Conservation (phyloP, 2,113 vertebrate genomes). For the Percopsis transmontana region DNA sequence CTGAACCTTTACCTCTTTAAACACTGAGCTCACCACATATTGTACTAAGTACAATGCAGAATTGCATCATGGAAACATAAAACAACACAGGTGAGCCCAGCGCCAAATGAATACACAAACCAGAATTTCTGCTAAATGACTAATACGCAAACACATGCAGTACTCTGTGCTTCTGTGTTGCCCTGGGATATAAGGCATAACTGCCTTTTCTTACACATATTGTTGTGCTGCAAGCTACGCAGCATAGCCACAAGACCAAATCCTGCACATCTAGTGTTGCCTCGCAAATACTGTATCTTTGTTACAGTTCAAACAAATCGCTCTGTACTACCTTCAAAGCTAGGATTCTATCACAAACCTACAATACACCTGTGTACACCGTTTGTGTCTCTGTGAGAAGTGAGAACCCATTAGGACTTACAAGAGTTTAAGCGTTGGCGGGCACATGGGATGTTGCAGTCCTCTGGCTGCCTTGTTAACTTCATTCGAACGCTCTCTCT, state of each 20-base stretch:
- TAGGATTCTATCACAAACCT: too few species aligned
- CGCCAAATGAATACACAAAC: slow-evolving; percentile 29
- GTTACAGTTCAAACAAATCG: too few species aligned
- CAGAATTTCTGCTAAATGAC: slow-evolving; percentile 33
- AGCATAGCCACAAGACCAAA: not conserved
- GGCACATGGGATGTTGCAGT: not conserved
- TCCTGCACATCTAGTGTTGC: not conserved
- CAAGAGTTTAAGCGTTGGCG: not conserved
- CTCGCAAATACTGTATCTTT: too few species aligned
- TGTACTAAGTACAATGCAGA: too few species aligned
- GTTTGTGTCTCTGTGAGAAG: too few species aligned
- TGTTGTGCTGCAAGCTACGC: too few species aligned
- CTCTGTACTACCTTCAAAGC: not conserved
- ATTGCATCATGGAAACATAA: too few species aligned
- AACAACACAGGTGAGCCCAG: too few species aligned
- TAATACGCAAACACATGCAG: not conserved
- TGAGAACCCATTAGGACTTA: not conserved
- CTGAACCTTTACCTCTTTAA: too few species aligned
- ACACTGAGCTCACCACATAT: too few species aligned
- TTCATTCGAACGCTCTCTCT: not conserved
- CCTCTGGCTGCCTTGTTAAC: not conserved
- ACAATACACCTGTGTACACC: too few species aligned
- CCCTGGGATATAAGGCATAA: slow-evolving; percentile 1
- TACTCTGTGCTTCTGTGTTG: not conserved
- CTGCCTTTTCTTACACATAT: not conserved